These are phyloP conservation scores for Phoenicopterus ruber DNA, from an alignment of 2,113 vertebrate genomes.

Conservation along the genomic window DNA sequence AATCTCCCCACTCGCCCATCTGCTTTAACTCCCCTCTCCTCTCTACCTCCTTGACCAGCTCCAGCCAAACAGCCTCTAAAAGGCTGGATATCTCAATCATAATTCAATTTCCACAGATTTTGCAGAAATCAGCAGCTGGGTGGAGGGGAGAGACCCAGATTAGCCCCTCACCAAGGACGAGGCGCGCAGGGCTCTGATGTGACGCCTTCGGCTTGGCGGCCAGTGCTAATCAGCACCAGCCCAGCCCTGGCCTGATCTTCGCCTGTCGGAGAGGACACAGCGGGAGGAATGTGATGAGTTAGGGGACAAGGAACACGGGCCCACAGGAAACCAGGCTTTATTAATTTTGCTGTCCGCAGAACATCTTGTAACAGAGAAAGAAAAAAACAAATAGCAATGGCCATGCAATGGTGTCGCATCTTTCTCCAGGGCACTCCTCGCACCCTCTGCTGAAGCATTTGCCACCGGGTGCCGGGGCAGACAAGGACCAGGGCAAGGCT, in stretches of 20 bases:
- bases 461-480: rapidly evolving
- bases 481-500: background rate
- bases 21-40: background rate
- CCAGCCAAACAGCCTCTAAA: background rate
- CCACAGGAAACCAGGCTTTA: background rate
- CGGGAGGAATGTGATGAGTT: background rate
- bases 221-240: background rate
- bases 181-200: background rate
- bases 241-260: background rate
- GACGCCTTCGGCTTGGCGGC: background rate
- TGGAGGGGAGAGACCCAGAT: background rate
- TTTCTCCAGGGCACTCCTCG: background rate
- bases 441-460: background rate
- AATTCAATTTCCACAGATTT: background rate
- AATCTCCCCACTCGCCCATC: background rate
- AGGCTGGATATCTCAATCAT: background rate
- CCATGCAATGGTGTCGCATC: background rate
- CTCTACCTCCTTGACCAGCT: background rate
- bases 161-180: background rate
- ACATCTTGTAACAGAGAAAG: background rate
- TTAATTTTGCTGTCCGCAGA: background rate
- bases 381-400: rapidly evolving
- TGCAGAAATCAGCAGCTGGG: background rate
- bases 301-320: background rate
- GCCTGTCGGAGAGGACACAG: background rate